A percentile compares a stretch with the other conserved stretches of the same genome.
Conservation (phyloP, 1,140 invertebrate species). For the Drosophila pseudoobscura region DNA sequence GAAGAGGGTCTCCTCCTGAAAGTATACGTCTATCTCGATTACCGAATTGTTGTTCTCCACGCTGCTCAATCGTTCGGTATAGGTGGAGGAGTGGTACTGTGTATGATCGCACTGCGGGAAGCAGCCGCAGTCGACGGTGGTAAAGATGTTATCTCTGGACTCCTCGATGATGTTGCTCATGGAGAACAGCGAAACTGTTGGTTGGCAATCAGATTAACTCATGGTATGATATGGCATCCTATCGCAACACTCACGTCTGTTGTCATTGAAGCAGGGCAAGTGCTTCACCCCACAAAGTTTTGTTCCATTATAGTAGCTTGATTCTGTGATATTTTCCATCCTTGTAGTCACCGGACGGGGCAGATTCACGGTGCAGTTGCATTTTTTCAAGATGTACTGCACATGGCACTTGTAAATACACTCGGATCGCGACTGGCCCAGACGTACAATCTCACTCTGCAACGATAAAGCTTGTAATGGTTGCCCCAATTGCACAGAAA, state of each 20-base stretch:
- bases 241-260: conserved; percentile 25
- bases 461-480: background rate
- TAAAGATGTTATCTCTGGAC: conserved; percentile 47
- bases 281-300: conserved; percentile 29
- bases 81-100: conserved; percentile 61
- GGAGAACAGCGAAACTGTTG: conserved; percentile 47
- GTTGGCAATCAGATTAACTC: no score
- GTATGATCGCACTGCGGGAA: conserved; percentile 64
- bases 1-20: conserved; percentile 70
- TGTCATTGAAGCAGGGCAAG: conserved; percentile 41
- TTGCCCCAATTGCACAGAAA: background rate
- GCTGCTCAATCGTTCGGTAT: conserved; percentile 47
- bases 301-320: background rate
- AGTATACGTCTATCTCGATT: conserved; percentile 64
- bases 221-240: no score
- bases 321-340: background rate
- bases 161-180: conserved; percentile 76
- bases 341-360: background rate
- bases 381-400: conserved; percentile 44
- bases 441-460: conserved; percentile 22
- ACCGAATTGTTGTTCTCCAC: background rate
- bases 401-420: conserved; percentile 59
- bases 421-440: conserved; percentile 27
- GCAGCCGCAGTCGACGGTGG: conserved; percentile 59
- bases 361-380: conserved; percentile 31